These are phyloP conservation scores for Parasteatoda lunata DNA, from an alignment of 2,888 invertebrate genomes.

Conservation along the genomic window DNA sequence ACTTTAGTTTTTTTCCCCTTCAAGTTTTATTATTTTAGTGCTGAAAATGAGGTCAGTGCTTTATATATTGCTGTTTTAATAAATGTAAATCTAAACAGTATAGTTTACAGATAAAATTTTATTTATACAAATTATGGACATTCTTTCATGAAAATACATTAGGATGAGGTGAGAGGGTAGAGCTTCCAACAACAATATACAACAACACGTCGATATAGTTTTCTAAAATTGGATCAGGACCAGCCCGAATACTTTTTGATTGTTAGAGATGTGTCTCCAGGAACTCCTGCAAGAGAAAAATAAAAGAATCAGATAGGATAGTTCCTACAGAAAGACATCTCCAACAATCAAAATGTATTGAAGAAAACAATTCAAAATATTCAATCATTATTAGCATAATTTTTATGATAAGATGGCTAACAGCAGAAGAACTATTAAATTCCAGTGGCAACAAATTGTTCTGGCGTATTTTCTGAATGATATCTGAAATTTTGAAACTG, in stretches of 20 bases:
- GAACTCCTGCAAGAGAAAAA: conserved; percentile 56
- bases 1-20: too few species aligned
- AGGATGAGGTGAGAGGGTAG: conserved; percentile 33
- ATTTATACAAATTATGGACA: conserved; percentile 50
- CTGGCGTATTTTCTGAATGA: too few species aligned
- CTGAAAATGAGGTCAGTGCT: too few species aligned
- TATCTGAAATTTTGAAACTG: too few species aligned
- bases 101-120: conserved; percentile 41
- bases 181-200: conserved; percentile 12
- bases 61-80: too few species aligned
- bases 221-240: conserved; percentile 47
- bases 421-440: too few species aligned
- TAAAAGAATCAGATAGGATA: conserved; percentile 28
- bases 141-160: conserved; percentile 44
- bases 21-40: too few species aligned
- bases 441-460: too few species aligned
- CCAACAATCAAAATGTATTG: conserved; percentile 55
- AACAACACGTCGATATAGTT: background rate
- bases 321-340: conserved; percentile 51
- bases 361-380: background rate
- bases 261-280: conserved; percentile 60
- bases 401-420: background rate
- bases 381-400: background rate
- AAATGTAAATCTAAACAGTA: too few species aligned
- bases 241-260: conserved; percentile 68